Percentiles rank a stretch among this genome's conserved stretches.
Evolutionary conservation across 2,113 vertebrate species (phyloP).

Genomic region (Mellivora capensis): DNA sequence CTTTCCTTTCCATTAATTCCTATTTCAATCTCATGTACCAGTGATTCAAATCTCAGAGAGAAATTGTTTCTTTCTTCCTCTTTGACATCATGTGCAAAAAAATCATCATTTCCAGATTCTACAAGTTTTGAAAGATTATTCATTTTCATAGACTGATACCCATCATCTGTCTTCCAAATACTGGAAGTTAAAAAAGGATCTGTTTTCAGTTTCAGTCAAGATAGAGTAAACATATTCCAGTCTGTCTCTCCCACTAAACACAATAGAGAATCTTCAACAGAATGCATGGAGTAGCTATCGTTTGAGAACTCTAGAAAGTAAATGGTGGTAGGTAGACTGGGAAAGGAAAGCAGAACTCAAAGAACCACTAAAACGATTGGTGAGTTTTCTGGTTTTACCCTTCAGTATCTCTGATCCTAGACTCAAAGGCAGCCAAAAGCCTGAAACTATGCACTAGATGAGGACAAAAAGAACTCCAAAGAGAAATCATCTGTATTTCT

Average conservation of each 20-base stretch:
- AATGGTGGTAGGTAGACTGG: neutral
- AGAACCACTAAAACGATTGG: neutral
- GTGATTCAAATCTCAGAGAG: neutral
- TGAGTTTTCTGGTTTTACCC: neutral
- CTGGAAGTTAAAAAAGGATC: neutral
- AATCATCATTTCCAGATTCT: neutral
- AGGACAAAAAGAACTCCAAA: neutral
- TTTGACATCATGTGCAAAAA: neutral
- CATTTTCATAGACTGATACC: neutral
- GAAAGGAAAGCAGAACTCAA: neutral
- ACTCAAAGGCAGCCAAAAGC: neutral
- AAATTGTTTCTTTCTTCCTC: neutral
- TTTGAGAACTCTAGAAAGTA: neutral
- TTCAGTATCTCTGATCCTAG: neutral
- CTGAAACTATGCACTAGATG: neutral
- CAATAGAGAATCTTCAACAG: neutral
- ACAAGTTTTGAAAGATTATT: neutral
- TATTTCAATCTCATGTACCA: neutral
- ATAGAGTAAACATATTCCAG: neutral
- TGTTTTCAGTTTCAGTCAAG: neutral
- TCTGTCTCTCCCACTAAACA: neutral
- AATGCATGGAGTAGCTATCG: neutral
- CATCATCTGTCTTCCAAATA: neutral
- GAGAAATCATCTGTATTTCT: neutral
- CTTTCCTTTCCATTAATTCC: neutral